Evolutionary conservation across 2,113 vertebrate species (phyloP).

Genomic region (Pygoscelis antarcticus): DNA sequence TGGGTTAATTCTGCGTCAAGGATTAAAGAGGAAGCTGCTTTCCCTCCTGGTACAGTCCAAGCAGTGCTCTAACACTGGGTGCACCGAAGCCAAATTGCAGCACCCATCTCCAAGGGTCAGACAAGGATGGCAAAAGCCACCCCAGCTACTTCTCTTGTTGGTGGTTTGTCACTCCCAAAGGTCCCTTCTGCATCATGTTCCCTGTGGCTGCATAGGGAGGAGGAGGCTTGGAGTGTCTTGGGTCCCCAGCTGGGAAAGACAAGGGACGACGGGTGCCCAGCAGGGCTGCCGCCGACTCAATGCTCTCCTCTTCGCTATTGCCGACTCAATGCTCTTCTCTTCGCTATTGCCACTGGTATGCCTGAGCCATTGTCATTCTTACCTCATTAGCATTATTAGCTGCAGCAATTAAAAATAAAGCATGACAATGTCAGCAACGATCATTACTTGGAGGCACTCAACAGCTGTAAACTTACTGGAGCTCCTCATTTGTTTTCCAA

Average conservation of each 20-base stretch:
- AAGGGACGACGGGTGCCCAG: rapidly evolving
- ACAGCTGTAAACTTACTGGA: neutral
- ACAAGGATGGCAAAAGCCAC: neutral
- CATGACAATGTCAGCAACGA: neutral
- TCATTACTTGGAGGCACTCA: neutral
- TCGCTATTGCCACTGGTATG: neutral
- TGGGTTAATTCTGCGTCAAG: neutral
- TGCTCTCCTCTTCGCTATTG: neutral
- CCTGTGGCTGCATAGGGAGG: neutral
- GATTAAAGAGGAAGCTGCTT: neutral
- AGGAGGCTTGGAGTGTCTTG: neutral
- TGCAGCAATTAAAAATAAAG: conserved; percentile 52
- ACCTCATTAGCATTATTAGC: conserved; percentile 16
- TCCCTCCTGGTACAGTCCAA: neutral
- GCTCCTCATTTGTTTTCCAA: conserved; percentile 15
- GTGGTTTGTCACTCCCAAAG: neutral
- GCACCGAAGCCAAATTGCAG: neutral
- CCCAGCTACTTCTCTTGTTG: neutral
- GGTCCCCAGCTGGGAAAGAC: neutral
- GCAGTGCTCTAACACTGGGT: neutral
- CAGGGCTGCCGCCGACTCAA: neutral
- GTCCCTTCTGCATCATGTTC: neutral
- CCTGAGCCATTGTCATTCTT: neutral
- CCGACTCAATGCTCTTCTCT: neutral
- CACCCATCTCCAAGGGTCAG: neutral